A percentile compares a stretch with the other conserved stretches of the same genome.
These are phyloP conservation scores for Daktulosphaira vitifoliae DNA, from an alignment of 1,140 invertebrate species.

Conservation along the genomic window DNA sequence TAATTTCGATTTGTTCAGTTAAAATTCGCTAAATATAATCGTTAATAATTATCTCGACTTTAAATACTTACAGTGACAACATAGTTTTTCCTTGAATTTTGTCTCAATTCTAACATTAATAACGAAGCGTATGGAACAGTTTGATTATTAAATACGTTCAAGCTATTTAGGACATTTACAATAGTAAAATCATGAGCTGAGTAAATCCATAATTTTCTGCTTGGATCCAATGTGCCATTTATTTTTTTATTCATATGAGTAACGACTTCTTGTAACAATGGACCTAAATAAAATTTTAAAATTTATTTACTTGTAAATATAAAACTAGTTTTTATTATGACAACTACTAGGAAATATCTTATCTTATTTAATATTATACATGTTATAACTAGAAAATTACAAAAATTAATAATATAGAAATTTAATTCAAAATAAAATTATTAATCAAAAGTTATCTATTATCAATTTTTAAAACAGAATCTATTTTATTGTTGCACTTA, in stretches of 20 bases:
- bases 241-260: conserved; percentile 49
- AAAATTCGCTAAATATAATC: no score
- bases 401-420: no score
- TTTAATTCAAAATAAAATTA: no score
- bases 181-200: conserved; percentile 62
- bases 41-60: no score
- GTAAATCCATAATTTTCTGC: conserved; percentile 61
- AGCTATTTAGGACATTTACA: background rate
- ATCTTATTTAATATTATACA: no score
- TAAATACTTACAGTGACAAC: conserved; percentile 45
- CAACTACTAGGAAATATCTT: no score
- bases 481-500: no score
- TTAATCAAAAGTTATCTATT: no score
- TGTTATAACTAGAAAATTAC: no score
- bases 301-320: background rate
- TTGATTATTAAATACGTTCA: conserved; percentile 57
- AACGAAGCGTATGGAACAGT: conserved; percentile 68
- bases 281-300: conserved; percentile 46
- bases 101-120: conserved; percentile 48
- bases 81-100: conserved; percentile 40
- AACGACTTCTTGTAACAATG: conserved; percentile 56
- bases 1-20: no score
- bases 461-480: no score
- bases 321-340: no score
- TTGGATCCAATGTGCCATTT: conserved; percentile 43